A percentile compares a stretch with the other conserved stretches of the same genome.
These are phyloP conservation scores for Creontiades dilutus DNA, from an alignment of 2,888 invertebrate genomes.

Conservation along the genomic window DNA sequence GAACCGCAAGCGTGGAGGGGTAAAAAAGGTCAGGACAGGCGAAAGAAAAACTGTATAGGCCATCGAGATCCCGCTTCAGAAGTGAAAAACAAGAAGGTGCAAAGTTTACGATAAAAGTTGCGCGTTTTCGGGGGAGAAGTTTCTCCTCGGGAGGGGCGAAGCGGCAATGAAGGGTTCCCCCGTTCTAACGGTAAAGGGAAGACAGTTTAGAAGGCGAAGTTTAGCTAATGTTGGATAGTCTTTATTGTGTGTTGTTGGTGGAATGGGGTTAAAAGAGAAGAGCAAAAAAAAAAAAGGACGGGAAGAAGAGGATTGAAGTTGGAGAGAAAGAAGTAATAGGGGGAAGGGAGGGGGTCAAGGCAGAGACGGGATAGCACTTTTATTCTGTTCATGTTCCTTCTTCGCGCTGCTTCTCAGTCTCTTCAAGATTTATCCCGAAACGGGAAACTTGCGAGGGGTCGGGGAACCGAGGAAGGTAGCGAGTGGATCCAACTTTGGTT, in stretches of 20 bases:
- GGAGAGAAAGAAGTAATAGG: constrained; percentile 1
- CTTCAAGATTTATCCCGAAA: constrained; percentile 49
- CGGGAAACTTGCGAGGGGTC: background rate
- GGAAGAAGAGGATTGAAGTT: constrained; percentile 42
- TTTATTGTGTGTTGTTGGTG: constrained; percentile 63
- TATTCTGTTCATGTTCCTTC: constrained; percentile 29
- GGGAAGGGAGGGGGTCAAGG: background rate
- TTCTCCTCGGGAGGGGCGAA: background rate
- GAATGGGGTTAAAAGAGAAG: constrained; percentile 32
- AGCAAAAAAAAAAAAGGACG: constrained; percentile 8
- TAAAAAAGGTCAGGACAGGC: background rate
- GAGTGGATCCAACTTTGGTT: constrained; percentile 3
- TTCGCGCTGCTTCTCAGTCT: background rate
- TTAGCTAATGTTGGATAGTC: constrained; percentile 64
- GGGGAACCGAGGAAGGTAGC: background rate
- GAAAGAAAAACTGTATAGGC: constrained; percentile 26
- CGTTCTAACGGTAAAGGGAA: constrained; percentile 4
- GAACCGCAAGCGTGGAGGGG: background rate
- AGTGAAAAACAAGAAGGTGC: constrained; percentile 56
- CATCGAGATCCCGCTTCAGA: constrained; percentile 9
- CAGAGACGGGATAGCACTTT: constrained; percentile 18
- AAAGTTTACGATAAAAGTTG: constrained; percentile 59
- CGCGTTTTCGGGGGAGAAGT: constrained; percentile 6
- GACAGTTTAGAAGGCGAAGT: constrained; percentile 60
- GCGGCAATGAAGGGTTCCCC: background rate